These are phyloP conservation scores for Scolopax bukidnonensis DNA, from an alignment of 2,797 vertebrate species.

Conservation along the genomic window DNA sequence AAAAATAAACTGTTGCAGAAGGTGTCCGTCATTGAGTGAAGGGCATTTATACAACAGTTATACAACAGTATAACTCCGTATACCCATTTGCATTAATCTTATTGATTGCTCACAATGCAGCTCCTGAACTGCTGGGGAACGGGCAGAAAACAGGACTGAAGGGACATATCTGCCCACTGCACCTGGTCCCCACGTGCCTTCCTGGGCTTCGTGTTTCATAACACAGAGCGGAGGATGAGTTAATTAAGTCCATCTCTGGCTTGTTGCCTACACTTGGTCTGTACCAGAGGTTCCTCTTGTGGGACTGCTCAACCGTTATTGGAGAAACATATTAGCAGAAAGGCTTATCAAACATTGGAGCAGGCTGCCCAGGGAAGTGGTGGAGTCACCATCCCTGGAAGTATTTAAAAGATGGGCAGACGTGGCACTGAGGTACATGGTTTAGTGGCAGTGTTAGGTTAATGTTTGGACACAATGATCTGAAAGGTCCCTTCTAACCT, in stretches of 20 bases:
- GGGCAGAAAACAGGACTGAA: neutral
- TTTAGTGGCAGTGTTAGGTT: neutral
- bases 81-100: constrained; percentile 50
- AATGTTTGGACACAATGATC: neutral
- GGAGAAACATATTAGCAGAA: neutral
- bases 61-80: neutral
- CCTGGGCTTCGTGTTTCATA: neutral
- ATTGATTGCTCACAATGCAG: constrained; percentile 9
- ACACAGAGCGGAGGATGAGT: neutral
- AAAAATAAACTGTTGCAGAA: constrained; percentile 60
- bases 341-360: neutral
- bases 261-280: neutral
- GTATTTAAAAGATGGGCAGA: neutral
- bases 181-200: fast-evolving
- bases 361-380: neutral
- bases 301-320: neutral
- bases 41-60: constrained; percentile 44
- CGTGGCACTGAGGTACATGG: neutral
- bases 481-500: neutral
- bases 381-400: neutral
- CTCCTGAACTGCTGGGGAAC: neutral
- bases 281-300: neutral
- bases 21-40: constrained; percentile 68
- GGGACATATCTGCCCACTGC: neutral
- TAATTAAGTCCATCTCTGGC: neutral